Evolutionary conservation across 2,113 vertebrate species (phyloP).

Genomic region (Serilophus lunatus): DNA sequence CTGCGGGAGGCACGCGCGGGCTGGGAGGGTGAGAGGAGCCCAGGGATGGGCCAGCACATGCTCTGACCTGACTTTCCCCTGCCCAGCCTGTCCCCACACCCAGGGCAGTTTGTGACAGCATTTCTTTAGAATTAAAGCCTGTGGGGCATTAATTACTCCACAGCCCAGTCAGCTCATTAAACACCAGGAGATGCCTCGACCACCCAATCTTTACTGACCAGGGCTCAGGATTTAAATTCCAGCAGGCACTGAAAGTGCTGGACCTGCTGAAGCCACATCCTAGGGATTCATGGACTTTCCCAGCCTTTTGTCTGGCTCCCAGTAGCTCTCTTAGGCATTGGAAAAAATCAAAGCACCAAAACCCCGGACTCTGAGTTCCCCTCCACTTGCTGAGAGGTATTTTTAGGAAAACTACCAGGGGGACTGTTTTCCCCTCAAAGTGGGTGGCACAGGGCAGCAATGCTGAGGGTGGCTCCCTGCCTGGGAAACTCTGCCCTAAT

Average conservation of each 20-base stretch:
- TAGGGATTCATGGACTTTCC: not conserved
- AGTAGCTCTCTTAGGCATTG: not conserved
- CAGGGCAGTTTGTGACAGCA: not conserved
- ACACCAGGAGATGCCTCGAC: not conserved
- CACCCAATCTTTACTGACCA: not conserved
- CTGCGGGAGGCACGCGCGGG: rapidly evolving
- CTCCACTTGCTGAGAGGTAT: not conserved
- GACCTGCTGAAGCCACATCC: rapidly evolving
- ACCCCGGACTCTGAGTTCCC: rapidly evolving
- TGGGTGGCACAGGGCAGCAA: not conserved
- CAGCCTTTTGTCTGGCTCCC: not conserved
- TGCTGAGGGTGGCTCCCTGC: not conserved
- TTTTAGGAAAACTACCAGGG: not conserved
- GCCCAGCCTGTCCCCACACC: not conserved
- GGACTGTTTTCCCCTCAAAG: not conserved
- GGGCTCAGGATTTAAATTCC: not conserved
- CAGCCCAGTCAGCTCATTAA: not conserved
- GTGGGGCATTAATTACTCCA: not conserved
- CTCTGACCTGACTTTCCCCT: not conserved
- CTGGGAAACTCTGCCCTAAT: slow-evolving; percentile 73
- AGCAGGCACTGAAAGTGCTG: not conserved
- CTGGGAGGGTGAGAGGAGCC: not conserved
- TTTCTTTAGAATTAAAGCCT: not conserved
- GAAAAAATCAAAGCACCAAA: not conserved
- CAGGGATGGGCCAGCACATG: not conserved